These are phyloP conservation scores for Clarias gariepinus DNA, from an alignment of 2,113 vertebrate species.

Conservation along the genomic window DNA sequence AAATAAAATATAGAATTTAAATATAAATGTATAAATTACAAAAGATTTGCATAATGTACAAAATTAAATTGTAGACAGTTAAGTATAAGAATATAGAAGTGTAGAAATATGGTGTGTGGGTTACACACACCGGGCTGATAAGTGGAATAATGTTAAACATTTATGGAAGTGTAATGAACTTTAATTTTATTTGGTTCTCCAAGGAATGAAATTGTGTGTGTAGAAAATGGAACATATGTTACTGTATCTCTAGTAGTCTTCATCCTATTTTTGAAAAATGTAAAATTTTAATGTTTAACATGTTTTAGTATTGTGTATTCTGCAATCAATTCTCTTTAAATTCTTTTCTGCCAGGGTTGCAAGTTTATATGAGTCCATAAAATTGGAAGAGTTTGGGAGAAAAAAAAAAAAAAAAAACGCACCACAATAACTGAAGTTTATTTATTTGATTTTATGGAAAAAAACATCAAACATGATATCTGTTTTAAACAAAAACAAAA, in stretches of 20 bases:
- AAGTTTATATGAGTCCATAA: neutral
- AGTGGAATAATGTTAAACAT: too few relatives aligned
- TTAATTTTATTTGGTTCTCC: too few relatives aligned
- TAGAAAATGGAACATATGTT: neutral
- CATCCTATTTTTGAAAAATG: neutral
- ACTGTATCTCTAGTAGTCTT: neutral
- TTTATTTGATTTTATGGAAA: neutral
- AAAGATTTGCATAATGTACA: too few relatives aligned
- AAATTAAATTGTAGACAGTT: too few relatives aligned
- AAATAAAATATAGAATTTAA: too few relatives aligned
- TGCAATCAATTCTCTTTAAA: too few relatives aligned
- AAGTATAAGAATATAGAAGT: too few relatives aligned
- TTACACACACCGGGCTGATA: too few relatives aligned
- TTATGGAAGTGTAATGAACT: too few relatives aligned
- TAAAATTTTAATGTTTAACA: neutral
- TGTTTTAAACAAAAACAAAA: neutral
- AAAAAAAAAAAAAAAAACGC: neutral
- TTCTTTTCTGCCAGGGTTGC: neutral
- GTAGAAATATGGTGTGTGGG: too few relatives aligned
- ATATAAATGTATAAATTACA: too few relatives aligned
- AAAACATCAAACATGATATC: neutral
- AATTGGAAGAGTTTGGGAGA: neutral
- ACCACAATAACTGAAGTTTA: neutral
- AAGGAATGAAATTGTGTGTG: neutral
- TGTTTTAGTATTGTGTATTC: neutral